Conservation (phyloP, 2,113 vertebrate species). For the Coturnix japonica region DNA sequence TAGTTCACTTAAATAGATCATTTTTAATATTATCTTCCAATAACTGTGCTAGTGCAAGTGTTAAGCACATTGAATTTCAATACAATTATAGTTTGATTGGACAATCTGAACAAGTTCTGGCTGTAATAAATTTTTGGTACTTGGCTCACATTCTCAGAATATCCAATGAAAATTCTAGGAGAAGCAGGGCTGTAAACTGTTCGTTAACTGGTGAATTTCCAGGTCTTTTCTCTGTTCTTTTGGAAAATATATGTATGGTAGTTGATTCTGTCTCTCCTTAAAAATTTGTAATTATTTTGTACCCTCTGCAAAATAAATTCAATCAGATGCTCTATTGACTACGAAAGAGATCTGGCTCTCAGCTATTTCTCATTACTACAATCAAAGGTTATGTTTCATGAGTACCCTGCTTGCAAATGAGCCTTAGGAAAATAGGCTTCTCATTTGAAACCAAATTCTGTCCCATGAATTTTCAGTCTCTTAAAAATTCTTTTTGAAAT, state of each 20-base stretch:
- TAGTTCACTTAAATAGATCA: neutral
- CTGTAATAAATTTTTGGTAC: neutral
- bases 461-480: neutral
- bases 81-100: neutral
- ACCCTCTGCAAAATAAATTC: conserved; percentile 16
- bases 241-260: neutral
- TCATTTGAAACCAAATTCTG: neutral
- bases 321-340: conserved; percentile 16
- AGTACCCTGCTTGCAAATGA: neutral
- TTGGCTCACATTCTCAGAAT: neutral
- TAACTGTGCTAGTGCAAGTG: conserved; percentile 1
- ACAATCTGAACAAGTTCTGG: neutral
- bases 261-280: neutral
- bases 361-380: conserved; percentile 31
- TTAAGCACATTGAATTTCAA: conserved; percentile 13
- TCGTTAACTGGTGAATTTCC: neutral
- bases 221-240: neutral
- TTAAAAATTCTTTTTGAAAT: neutral
- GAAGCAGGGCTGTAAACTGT: neutral
- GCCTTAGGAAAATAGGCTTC: neutral
- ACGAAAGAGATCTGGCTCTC: neutral
- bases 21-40: conserved; percentile 25
- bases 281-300: conserved; percentile 25
- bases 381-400: conserved; percentile 7
- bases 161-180: neutral